These are phyloP conservation scores for Tachysurus vachellii DNA, from an alignment of 2,113 vertebrate genomes.

Conservation along the genomic window DNA sequence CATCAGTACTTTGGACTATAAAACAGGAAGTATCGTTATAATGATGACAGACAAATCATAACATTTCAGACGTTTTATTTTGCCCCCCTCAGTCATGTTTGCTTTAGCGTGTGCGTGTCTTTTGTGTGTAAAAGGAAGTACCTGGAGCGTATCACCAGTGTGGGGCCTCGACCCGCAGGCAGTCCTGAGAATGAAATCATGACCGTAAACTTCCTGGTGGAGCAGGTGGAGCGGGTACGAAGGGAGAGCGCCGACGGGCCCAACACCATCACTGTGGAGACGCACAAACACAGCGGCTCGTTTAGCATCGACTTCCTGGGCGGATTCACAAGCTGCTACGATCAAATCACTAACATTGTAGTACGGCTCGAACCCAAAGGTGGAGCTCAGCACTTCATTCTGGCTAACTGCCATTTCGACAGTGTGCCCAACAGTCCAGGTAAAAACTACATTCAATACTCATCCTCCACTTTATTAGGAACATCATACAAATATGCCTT, in stretches of 20 bases:
- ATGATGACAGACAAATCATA: not conserved
- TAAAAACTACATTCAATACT: constrained; percentile 55
- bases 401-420: constrained; percentile 98
- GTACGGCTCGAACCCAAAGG: constrained; percentile 86
- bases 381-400: constrained; percentile 84
- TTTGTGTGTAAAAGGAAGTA: constrained; percentile 75
- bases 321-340: constrained; percentile 96
- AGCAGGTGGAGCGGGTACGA: constrained; percentile 82
- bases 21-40: not conserved
- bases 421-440: constrained; percentile 91
- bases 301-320: constrained; percentile 97
- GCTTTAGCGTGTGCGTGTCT: not conserved
- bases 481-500: not conserved
- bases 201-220: constrained; percentile 87
- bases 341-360: constrained; percentile 88
- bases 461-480: not conserved
- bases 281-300: constrained; percentile 89
- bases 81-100: not conserved
- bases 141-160: constrained; percentile 88
- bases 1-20: not conserved
- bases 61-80: not conserved
- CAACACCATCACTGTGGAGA: constrained; percentile 81
- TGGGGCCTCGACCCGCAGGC: constrained; percentile 89
- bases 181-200: constrained; percentile 90
- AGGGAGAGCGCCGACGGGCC: constrained; percentile 66